Evolutionary conservation across 1,140 invertebrate genomes (phyloP).

Genomic region (Ceratina calcarata): DNA sequence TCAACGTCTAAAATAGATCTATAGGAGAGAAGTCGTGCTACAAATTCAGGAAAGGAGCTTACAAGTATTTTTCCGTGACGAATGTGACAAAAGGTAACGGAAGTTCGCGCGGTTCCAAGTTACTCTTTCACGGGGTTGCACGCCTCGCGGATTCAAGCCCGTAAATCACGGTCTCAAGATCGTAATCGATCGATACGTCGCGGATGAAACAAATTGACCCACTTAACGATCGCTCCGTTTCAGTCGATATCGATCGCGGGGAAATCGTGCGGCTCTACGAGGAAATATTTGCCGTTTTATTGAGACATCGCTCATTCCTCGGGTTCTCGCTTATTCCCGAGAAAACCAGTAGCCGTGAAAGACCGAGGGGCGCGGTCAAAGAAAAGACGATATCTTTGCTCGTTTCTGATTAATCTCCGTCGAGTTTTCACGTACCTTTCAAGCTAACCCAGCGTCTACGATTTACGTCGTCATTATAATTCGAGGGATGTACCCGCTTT

Average conservation of each 20-base stretch:
- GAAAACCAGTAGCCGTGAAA: neutral
- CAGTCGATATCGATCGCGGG: constrained; percentile 18
- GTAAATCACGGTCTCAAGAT: constrained; percentile 59
- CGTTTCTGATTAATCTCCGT: neutral
- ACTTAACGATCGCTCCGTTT: constrained; percentile 50
- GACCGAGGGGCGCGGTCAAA: neutral
- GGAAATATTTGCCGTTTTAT: neutral
- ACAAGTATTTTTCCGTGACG: neutral
- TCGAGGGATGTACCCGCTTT: too few relatives aligned
- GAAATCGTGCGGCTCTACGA: constrained; percentile 8
- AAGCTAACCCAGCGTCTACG: neutral
- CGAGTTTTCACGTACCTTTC: neutral
- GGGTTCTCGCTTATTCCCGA: neutral
- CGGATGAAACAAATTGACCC: constrained; percentile 57
- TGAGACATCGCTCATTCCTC: constrained; percentile 20
- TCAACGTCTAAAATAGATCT: neutral
- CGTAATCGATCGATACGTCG: constrained; percentile 51
- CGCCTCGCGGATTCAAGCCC: constrained; percentile 22
- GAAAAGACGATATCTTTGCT: neutral
- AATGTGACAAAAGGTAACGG: constrained; percentile 52
- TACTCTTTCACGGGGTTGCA: constrained; percentile 43
- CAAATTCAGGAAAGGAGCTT: constrained; percentile 20
- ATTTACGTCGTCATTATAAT: neutral
- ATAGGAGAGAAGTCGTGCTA: constrained; percentile 4
- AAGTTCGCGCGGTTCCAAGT: constrained; percentile 11